Evolutionary conservation across 2,888 invertebrate species (phyloP).

Genomic region (Ochlodes sylvanus): DNA sequence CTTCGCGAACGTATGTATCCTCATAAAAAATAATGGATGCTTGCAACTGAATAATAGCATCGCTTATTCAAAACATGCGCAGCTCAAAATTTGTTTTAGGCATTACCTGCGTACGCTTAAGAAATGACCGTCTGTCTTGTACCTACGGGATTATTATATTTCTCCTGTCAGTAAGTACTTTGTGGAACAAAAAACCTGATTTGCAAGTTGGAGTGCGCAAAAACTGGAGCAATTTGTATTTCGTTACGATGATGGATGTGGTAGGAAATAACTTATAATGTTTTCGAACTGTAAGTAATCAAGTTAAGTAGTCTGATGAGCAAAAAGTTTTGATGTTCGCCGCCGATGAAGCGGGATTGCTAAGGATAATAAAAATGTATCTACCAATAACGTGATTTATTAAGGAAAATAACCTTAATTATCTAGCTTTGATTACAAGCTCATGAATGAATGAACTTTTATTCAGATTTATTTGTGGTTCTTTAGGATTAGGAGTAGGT

Average conservation of each 20-base stretch:
- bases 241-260: constrained; percentile 64
- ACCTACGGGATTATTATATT: constrained; percentile 16
- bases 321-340: constrained; percentile 46
- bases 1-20: background rate
- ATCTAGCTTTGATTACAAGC: too few relatives aligned
- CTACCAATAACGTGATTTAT: too few relatives aligned
- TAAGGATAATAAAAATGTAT: constrained; percentile 1
- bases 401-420: too few relatives aligned
- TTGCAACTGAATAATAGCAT: constrained; percentile 10
- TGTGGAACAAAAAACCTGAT: constrained; percentile 27
- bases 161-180: constrained; percentile 17
- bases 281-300: constrained; percentile 39
- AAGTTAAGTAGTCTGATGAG: constrained; percentile 36
- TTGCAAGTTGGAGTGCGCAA: constrained; percentile 38
- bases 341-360: constrained; percentile 3
- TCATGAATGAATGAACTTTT: too few relatives aligned
- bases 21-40: constrained; percentile 19
- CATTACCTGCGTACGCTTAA: background rate
- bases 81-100: background rate
- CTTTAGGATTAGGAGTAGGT: too few relatives aligned
- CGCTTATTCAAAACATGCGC: constrained; percentile 13
- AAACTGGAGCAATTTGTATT: constrained; percentile 54
- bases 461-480: too few relatives aligned
- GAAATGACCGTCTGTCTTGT: background rate
- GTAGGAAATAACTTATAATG: constrained; percentile 51